phyloP scores from a whole-genome alignment of 1,140 invertebrate genomes.

The Achatina immaculata region DNA sequence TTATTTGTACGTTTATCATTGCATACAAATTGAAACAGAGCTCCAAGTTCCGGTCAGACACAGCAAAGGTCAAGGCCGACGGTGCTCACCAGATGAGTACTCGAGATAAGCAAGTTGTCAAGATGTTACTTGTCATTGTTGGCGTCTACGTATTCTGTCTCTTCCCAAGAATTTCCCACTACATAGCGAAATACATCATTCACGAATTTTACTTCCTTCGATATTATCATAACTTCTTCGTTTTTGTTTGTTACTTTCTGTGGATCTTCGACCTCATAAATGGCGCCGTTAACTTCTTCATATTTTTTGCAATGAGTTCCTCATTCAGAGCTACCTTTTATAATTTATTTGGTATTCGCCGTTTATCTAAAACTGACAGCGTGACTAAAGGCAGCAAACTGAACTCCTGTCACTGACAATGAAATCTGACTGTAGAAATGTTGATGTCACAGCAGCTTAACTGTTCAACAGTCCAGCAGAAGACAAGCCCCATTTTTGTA shows the following conservation, averaged over 20 bases:
- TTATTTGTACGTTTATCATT: slow-evolving; percentile 8
- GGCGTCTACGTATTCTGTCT: slow-evolving; percentile 10
- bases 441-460: too few relatives aligned
- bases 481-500: too few relatives aligned
- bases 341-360: background rate
- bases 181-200: slow-evolving; percentile 17
- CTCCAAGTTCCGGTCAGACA: background rate
- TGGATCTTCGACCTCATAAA: background rate
- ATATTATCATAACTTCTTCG: background rate
- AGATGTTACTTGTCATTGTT: slow-evolving; percentile 8
- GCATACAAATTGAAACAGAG: background rate
- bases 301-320: slow-evolving; percentile 16
- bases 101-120: background rate
- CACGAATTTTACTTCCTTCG: slow-evolving; percentile 19
- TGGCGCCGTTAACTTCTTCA: slow-evolving; percentile 16
- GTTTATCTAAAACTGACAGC: too few relatives aligned
- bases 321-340: slow-evolving; percentile 17
- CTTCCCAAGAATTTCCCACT: slow-evolving; percentile 9
- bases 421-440: too few relatives aligned
- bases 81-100: background rate
- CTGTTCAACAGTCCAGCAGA: too few relatives aligned
- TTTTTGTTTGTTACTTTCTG: slow-evolving; percentile 2
- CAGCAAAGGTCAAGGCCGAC: background rate
- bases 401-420: too few relatives aligned
- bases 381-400: too few relatives aligned